A percentile compares a stretch with the other conserved stretches of the same genome.
These are phyloP conservation scores for Campopleginae sp. DNA, from an alignment of 2,888 invertebrate species.

Conservation along the genomic window DNA sequence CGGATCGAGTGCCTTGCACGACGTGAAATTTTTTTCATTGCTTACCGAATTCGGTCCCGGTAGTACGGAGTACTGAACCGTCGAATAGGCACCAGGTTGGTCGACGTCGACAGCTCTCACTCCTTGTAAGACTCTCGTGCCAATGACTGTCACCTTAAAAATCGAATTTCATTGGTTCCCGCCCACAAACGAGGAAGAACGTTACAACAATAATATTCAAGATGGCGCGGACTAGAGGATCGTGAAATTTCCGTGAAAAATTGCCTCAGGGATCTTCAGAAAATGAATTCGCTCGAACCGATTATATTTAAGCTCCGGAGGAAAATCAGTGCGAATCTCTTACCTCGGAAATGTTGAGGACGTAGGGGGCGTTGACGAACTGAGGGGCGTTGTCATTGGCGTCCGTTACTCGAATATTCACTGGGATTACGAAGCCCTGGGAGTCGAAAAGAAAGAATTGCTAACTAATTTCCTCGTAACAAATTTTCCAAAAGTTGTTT, in stretches of 20 bases:
- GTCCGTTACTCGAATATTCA: conserved; percentile 94
- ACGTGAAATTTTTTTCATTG: conserved; percentile 19
- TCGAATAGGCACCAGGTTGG: conserved; percentile 95
- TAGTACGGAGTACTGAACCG: conserved; percentile 92
- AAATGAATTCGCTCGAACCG: background rate
- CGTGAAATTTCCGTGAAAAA: background rate
- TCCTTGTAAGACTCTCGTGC: conserved; percentile 90
- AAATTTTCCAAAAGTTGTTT: too few relatives aligned
- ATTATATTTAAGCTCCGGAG: background rate
- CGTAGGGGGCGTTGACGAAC: conserved; percentile 93
- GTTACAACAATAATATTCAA: background rate
- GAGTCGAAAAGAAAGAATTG: conserved; percentile 63
- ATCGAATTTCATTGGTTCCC: conserved; percentile 19
- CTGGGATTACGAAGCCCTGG: conserved; percentile 91
- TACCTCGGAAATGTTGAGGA: conserved; percentile 93
- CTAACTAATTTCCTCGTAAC: too few relatives aligned
- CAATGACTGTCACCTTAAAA: conserved; percentile 85
- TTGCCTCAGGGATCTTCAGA: background rate
- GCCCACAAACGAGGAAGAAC: background rate
- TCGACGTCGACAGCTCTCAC: conserved; percentile 93
- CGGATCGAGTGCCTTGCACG: background rate
- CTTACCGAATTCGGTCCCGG: conserved; percentile 90
- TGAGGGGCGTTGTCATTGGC: conserved; percentile 95
- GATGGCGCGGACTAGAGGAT: background rate
- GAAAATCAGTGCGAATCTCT: background rate